These are phyloP conservation scores for Chunga burmeisteri DNA, from an alignment of 2,113 vertebrate genomes.

Conservation along the genomic window DNA sequence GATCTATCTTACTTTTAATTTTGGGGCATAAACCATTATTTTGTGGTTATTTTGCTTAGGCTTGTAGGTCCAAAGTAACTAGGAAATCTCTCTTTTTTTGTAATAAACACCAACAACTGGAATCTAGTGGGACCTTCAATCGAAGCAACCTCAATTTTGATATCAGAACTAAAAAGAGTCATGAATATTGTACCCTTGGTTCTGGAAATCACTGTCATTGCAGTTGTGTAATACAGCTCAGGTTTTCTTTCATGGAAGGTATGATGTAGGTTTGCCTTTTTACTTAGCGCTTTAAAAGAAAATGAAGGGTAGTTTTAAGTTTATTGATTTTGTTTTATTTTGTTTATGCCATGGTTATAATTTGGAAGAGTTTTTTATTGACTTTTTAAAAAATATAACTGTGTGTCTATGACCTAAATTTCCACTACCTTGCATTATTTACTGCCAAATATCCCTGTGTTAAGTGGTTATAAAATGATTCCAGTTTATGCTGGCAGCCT, in stretches of 20 bases:
- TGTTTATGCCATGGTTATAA: background rate
- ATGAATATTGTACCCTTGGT: background rate
- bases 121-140: background rate
- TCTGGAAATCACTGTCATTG: background rate
- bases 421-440: background rate
- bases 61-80: background rate
- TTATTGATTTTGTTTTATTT: constrained; percentile 28
- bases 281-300: background rate
- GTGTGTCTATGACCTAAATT: background rate
- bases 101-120: background rate
- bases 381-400: background rate
- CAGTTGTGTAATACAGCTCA: background rate
- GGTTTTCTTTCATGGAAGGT: background rate
- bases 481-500: background rate
- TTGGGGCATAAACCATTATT: background rate
- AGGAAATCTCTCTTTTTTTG: background rate
- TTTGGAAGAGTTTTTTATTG: constrained; percentile 3
- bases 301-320: background rate
- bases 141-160: background rate
- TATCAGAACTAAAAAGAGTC: background rate
- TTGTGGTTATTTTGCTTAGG: background rate
- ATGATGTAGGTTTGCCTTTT: background rate
- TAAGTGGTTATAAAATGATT: background rate
- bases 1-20: background rate
- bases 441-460: background rate